A percentile compares a stretch with the other conserved stretches of the same genome.
These are phyloP conservation scores for Drosophila lacteicornis DNA, from an alignment of 1,140 invertebrate genomes.

Conservation along the genomic window DNA sequence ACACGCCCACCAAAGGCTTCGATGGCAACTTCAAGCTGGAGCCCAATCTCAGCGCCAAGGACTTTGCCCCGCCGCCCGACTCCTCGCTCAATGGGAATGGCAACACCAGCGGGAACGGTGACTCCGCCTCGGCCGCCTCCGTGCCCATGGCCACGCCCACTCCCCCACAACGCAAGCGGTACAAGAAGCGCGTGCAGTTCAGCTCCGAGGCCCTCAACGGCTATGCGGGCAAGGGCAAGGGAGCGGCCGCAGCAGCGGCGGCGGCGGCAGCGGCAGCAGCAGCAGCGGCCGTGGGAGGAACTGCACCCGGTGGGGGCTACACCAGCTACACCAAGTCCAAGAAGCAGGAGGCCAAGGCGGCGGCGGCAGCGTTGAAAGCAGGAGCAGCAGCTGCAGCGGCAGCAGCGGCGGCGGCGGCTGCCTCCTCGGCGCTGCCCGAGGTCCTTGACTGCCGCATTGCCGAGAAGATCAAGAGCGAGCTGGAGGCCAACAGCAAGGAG, in stretches of 20 bases:
- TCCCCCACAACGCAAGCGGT: constrained; percentile 75
- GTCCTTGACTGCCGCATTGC: constrained; percentile 84
- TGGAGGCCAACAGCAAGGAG: constrained; percentile 77
- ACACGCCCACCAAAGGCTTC: constrained; percentile 81
- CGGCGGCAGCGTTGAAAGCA: constrained; percentile 63
- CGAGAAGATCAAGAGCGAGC: constrained; percentile 84
- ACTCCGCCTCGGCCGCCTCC: constrained; percentile 28
- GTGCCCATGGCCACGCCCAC: constrained; percentile 57
- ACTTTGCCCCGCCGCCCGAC: constrained; percentile 65
- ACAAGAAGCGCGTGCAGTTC: constrained; percentile 83
- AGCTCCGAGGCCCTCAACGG: constrained; percentile 77
- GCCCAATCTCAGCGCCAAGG: constrained; percentile 82
- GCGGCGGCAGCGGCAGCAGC: background rate
- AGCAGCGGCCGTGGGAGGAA: background rate
- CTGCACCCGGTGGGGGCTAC: background rate
- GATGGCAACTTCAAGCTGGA: constrained; percentile 83
- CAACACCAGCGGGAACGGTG: constrained; percentile 36
- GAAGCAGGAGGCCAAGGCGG: constrained; percentile 72
- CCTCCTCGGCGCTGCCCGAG: constrained; percentile 70
- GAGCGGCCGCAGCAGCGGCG: constrained; percentile 3
- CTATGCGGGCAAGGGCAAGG: constrained; percentile 56
- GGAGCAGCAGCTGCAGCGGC: constrained; percentile 50
- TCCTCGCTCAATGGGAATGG: constrained; percentile 51
- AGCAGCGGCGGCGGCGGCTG: constrained; percentile 52
- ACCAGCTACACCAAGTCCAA: constrained; percentile 57